These are phyloP conservation scores for Mythimna loreyi DNA, from an alignment of 2,888 invertebrate genomes.

Conservation along the genomic window DNA sequence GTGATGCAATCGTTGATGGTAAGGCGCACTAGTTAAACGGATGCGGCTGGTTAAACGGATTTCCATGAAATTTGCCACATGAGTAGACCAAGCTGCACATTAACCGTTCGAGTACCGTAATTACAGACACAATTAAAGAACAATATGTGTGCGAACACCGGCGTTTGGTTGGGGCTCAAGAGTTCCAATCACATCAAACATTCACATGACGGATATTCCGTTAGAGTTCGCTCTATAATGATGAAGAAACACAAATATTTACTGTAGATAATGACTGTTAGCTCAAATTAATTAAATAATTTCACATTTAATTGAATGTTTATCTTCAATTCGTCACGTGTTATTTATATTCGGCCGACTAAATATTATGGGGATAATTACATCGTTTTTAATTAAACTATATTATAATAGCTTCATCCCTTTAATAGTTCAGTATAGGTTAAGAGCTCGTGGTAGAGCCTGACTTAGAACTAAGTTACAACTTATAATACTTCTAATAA, in stretches of 20 bases:
- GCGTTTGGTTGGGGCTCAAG: no score
- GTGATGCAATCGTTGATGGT: no score
- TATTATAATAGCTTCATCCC: no score
- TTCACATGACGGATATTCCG: neutral
- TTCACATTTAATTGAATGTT: conserved; percentile 11
- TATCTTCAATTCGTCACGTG: neutral
- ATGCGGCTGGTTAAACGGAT: no score
- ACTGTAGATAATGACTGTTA: conserved; percentile 22
- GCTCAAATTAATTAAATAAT: conserved; percentile 37
- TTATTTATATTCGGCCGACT: conserved; percentile 11
- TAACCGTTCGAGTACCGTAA: no score
- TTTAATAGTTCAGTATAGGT: no score
- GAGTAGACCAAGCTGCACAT: no score
- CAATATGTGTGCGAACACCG: no score
- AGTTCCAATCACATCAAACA: conserved; percentile 31
- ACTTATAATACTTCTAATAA: neutral
- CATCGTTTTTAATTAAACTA: neutral
- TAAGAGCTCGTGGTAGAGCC: neutral
- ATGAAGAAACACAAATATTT: conserved; percentile 27
- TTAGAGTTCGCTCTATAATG: neutral
- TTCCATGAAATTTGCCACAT: no score
- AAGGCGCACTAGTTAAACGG: no score
- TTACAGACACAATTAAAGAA: no score
- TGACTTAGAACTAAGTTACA: neutral
- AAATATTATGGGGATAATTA: conserved; percentile 8